These are phyloP conservation scores for Nyctibius grandis DNA, from an alignment of 2,797 vertebrate genomes.

Conservation along the genomic window DNA sequence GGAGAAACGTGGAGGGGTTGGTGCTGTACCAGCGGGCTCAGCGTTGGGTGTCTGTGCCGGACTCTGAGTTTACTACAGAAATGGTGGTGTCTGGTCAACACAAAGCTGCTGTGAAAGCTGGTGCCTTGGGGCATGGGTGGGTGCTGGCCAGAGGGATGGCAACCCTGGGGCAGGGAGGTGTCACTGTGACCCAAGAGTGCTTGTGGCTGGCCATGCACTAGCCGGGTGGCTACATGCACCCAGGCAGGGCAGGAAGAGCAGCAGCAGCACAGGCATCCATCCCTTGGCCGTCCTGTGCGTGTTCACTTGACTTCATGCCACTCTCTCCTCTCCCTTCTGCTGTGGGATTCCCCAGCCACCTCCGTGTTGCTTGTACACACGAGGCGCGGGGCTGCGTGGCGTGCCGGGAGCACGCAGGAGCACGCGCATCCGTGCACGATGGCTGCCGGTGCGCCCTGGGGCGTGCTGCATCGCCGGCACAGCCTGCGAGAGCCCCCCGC, in stretches of 20 bases:
- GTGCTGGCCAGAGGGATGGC: neutral
- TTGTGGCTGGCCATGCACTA: neutral
- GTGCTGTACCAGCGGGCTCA: rapidly evolving
- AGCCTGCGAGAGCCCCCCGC: neutral
- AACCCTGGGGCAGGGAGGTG: neutral
- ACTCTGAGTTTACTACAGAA: neutral
- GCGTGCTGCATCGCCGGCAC: rapidly evolving
- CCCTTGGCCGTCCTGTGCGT: rapidly evolving
- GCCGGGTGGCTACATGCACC: neutral
- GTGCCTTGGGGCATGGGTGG: neutral
- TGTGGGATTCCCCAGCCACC: neutral
- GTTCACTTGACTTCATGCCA: neutral
- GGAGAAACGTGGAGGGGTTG: neutral
- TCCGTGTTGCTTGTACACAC: rapidly evolving
- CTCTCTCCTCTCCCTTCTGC: neutral
- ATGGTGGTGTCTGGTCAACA: neutral
- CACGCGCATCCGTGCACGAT: rapidly evolving
- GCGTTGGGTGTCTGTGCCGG: neutral
- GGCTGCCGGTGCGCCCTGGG: rapidly evolving
- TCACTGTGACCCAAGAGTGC: rapidly evolving
- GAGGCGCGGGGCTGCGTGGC: rapidly evolving
- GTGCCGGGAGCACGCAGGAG: neutral
- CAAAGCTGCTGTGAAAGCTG: neutral
- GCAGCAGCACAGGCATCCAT: neutral
- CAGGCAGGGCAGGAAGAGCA: neutral